Base-by-base conservation (phyloP, 1,140 invertebrate genomes). In the Drosophila tropicalis region DNA sequence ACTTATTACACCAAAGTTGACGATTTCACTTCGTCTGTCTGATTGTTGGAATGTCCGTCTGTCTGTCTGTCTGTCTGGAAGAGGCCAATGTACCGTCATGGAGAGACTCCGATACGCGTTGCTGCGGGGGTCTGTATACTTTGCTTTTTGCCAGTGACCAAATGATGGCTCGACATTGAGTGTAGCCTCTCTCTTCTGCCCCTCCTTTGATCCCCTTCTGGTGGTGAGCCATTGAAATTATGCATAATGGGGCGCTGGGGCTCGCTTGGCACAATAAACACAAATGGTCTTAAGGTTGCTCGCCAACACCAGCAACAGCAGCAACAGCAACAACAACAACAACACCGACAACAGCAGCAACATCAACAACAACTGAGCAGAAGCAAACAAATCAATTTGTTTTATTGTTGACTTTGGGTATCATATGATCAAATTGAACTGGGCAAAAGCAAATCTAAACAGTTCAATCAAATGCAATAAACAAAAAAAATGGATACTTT, bases 351-450 rank as follows among this genome's bases (percentile, higher is more conserved):
- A 41, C 60, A 70, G 51, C 47, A 34, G 36, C 17, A 44, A 36
- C 64, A 71, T 0, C 58, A 63, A 22, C 15, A 58, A 34, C 15
- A 58, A 40, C 29, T n/a, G 61, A 17, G 34, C 15, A 55, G 39
- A 63, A 47, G 44, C 61, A 71, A 75, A 67, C 67, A 81, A 81
- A 85, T 85, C 82, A 86, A 81, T 86, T 85, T 77, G 44, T 60
- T 65, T 65, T 58, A 57, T 78, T 61, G 62, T 62, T n/a, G 68
- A 56, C 36, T 60, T 65, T 62, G 72, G 13, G 65, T 70, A 70
- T 71, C 81, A 81, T 75, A 70, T 84, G 81, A 81, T 61, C 44
- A 51, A 51, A 22, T 51, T 51, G 1, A 55, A 19, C 55, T 17
- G 40, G 19, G 12, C 29, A 29, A 41, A 40, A 29, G 10, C 39